phyloP scores from a whole-genome alignment of 2,113 vertebrate genomes.

The Sula dactylatra region DNA sequence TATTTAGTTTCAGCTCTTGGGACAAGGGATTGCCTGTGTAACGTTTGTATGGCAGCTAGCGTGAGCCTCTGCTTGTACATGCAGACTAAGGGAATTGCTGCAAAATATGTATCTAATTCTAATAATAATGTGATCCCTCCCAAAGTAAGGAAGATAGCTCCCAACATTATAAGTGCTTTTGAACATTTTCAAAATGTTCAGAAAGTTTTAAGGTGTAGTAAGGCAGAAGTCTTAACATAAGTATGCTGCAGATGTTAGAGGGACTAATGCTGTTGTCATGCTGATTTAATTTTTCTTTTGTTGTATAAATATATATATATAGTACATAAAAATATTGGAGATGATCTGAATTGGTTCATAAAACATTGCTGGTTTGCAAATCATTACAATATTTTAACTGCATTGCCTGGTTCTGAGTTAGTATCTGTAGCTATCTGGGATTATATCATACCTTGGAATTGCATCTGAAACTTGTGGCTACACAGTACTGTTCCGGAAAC shows the following conservation, averaged over 20 bases:
- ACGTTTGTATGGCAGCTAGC: neutral
- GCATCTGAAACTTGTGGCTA: neutral
- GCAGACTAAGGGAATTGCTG: neutral
- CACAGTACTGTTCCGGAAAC: neutral
- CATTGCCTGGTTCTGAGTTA: neutral
- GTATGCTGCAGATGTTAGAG: slow-evolving; percentile 7
- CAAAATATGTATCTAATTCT: neutral
- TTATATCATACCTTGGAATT: neutral
- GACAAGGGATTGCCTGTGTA: accelerated
- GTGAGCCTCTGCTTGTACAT: neutral
- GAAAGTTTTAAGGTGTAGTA: slow-evolving; percentile 8
- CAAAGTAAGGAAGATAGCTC: neutral
- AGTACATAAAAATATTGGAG: slow-evolving; percentile 4
- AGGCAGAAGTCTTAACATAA: neutral
- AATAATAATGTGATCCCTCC: neutral
- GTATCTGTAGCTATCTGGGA: neutral
- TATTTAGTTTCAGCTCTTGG: neutral
- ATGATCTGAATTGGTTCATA: slow-evolving; percentile 33
- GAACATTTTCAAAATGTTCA: slow-evolving; percentile 2
- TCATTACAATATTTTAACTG: neutral
- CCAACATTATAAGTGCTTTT: neutral
- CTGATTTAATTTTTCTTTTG: slow-evolving; percentile 22
- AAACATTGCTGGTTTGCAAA: slow-evolving; percentile 33
- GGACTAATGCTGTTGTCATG: neutral
- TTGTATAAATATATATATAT: neutral